A percentile compares a stretch with the other conserved stretches of the same genome.
These are phyloP conservation scores for Urocyon cinereoargenteus DNA, from an alignment of 2,797 vertebrate species.

Conservation along the genomic window DNA sequence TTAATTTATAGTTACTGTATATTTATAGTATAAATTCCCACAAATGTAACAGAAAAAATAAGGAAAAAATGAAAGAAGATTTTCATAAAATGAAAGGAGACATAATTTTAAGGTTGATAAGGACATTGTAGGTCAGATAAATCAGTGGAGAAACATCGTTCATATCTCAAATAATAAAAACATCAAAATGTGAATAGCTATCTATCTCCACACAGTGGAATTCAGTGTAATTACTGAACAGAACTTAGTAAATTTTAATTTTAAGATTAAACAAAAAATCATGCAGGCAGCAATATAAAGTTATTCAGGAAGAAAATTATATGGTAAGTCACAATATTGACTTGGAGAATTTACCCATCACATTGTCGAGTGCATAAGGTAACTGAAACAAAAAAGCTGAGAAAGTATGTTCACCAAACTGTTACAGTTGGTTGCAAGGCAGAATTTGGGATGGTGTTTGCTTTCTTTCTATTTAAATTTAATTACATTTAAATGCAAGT, in stretches of 20 bases:
- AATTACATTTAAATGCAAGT: not conserved
- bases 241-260: not conserved
- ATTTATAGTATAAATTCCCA: not conserved
- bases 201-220: not conserved
- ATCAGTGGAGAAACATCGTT: not conserved
- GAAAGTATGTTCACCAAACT: not conserved
- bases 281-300: not conserved
- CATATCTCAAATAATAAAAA: not conserved
- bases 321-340: not conserved
- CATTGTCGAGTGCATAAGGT: not conserved
- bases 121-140: not conserved
- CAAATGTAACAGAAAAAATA: not conserved
- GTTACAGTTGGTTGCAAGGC: not conserved
- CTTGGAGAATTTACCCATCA: not conserved
- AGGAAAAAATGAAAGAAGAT: not conserved
- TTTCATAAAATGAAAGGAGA: not conserved
- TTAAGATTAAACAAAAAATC: not conserved
- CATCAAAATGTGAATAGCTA: not conserved
- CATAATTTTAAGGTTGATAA: not conserved
- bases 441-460: not conserved
- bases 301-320: not conserved
- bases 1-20: not conserved
- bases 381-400: not conserved
- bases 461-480: not conserved
- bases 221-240: not conserved